Conservation (phyloP, 2,888 invertebrate genomes). For the Xylota segnis region DNA sequence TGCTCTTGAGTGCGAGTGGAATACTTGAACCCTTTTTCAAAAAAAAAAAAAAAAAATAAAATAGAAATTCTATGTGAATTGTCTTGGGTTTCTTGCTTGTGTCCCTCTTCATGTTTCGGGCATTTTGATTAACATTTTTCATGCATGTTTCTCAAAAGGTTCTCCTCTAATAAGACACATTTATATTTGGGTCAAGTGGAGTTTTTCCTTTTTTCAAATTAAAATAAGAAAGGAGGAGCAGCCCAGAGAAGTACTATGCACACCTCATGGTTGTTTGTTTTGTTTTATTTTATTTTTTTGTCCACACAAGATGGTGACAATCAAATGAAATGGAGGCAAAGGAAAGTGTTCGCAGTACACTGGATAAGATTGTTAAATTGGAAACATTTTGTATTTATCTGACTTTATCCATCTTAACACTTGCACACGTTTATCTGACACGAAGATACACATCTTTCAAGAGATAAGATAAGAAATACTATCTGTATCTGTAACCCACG, state of each 20-base stretch:
- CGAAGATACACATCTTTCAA: not conserved
- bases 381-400: not conserved
- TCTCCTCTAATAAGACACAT: constrained; percentile 51
- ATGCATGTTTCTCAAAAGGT: constrained; percentile 14
- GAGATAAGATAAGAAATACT: constrained; percentile 16
- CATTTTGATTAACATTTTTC: constrained; percentile 55
- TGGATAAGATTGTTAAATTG: not conserved
- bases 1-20: constrained; percentile 18
- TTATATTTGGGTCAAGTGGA: constrained; percentile 55
- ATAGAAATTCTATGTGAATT: constrained; percentile 44
- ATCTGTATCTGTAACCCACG: not conserved
- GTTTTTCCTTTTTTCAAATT: not conserved
- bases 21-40: constrained; percentile 46
- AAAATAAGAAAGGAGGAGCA: constrained; percentile 31
- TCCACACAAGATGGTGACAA: constrained; percentile 2
- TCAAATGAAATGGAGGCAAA: constrained; percentile 6
- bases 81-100: constrained; percentile 32
- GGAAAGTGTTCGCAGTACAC: not conserved
- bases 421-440: constrained; percentile 10
- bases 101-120: constrained; percentile 25
- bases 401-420: constrained; percentile 7
- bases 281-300: not conserved
- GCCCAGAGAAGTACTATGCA: not conserved
- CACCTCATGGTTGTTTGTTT: constrained; percentile 11
- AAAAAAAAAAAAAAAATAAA: not conserved